Evolutionary conservation across 2,888 invertebrate genomes (phyloP).

Genomic region (Napeogenes sylphis): DNA sequence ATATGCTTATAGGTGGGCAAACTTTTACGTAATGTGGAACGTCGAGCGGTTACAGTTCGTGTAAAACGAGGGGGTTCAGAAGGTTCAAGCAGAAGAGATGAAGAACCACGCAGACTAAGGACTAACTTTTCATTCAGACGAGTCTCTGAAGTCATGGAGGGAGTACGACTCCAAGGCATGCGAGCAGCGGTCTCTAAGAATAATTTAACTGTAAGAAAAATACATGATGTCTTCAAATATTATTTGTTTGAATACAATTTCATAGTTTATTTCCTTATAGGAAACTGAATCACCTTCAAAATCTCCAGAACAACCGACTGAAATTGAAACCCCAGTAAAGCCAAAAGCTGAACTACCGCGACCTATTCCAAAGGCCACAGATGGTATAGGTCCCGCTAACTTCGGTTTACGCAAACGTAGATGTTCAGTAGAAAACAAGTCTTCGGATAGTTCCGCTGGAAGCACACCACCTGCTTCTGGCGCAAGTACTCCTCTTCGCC

Average conservation of each 20-base stretch:
- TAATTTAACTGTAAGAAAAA: slow-evolving; percentile 37
- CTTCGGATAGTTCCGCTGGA: slow-evolving; percentile 78
- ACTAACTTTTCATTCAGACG: slow-evolving; percentile 71
- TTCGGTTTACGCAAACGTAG: slow-evolving; percentile 80
- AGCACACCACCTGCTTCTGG: slow-evolving; percentile 79
- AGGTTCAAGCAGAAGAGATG: slow-evolving; percentile 44
- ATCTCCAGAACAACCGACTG: slow-evolving; percentile 55
- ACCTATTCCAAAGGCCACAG: slow-evolving; percentile 48
- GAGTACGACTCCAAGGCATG: slow-evolving; percentile 68
- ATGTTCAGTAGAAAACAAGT: slow-evolving; percentile 78
- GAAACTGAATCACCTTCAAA: slow-evolving; percentile 65
- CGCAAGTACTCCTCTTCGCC: slow-evolving; percentile 75
- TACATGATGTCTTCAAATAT: too few relatives aligned
- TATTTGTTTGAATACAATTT: too few relatives aligned
- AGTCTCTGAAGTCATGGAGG: slow-evolving; percentile 75
- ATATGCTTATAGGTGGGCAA: slow-evolving; percentile 54
- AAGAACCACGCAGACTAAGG: slow-evolving; percentile 44
- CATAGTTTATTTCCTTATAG: slow-evolving; percentile 36
- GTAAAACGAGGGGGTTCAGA: slow-evolving; percentile 54
- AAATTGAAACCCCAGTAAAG: slow-evolving; percentile 62
- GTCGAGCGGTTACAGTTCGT: slow-evolving; percentile 67
- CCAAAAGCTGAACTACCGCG: slow-evolving; percentile 60
- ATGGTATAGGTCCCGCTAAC: slow-evolving; percentile 53
- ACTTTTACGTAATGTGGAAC: slow-evolving; percentile 63
- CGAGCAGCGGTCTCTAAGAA: slow-evolving; percentile 55